Conservation (phyloP, 2,888 invertebrate genomes). For the Xestia c-nigrum region DNA sequence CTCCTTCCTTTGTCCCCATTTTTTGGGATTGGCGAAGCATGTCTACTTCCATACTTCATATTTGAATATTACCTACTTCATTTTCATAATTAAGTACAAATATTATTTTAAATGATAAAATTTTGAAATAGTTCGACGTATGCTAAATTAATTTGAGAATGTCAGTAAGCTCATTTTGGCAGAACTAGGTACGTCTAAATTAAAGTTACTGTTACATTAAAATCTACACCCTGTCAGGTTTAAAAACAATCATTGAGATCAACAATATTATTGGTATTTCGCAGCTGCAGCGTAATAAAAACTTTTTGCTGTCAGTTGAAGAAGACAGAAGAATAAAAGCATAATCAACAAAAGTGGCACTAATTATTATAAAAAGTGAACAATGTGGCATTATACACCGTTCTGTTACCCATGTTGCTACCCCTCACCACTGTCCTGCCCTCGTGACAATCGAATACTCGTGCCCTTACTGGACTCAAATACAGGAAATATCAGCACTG, state of each 20-base stretch:
- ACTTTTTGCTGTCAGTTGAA: slow-evolving; percentile 7
- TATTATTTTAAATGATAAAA: no score
- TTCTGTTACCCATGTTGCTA: neutral
- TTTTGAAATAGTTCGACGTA: no score
- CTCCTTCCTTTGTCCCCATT: no score
- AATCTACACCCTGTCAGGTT: neutral
- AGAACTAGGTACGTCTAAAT: neutral
- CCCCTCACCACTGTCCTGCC: no score
- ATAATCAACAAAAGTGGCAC: slow-evolving; percentile 14
- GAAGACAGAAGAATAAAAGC: slow-evolving; percentile 5
- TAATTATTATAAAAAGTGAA: neutral
- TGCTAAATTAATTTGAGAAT: no score
- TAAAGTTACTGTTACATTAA: neutral
- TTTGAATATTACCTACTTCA: no score
- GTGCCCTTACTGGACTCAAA: neutral
- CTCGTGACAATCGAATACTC: no score
- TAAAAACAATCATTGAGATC: neutral
- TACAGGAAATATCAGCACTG: neutral
- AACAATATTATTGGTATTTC: neutral
- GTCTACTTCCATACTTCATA: no score
- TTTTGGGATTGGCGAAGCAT: no score
- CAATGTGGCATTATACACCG: neutral
- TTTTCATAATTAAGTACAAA: no score
- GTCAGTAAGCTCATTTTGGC: neutral
- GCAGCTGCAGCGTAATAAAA: slow-evolving; percentile 7